phyloP scores from a whole-genome alignment of 1,140 invertebrate species.

The Heliconius nattereri region DNA sequence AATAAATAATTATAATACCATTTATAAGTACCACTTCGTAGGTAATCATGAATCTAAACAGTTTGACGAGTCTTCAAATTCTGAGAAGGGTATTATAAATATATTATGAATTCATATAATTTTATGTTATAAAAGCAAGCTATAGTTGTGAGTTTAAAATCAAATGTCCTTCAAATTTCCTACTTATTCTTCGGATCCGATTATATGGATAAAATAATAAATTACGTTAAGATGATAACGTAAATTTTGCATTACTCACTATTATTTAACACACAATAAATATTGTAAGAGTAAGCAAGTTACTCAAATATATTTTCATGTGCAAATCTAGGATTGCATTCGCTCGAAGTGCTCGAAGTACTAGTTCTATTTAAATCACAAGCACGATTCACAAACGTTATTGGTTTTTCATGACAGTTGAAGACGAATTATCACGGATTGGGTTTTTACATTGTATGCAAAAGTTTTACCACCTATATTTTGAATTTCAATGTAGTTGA shows the following conservation, averaged over 20 bases:
- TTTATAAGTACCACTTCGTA: background rate
- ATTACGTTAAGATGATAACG: too few relatives aligned
- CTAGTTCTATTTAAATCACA: background rate
- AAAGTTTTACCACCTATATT: background rate
- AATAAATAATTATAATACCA: background rate
- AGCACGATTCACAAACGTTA: background rate
- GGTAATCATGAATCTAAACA: background rate
- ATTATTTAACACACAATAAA: background rate
- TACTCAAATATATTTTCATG: background rate
- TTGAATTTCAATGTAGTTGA: background rate
- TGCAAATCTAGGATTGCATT: background rate
- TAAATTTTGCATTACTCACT: too few relatives aligned
- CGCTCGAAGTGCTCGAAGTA: background rate
- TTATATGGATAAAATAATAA: too few relatives aligned
- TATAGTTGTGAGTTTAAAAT: background rate
- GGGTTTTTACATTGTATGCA: constrained; percentile 11
- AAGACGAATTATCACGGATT: constrained; percentile 6
- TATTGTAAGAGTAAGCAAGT: background rate
- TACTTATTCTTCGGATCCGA: too few relatives aligned
- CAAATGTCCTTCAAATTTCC: too few relatives aligned
- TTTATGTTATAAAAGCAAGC: background rate
- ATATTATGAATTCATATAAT: background rate
- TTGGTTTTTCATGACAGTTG: constrained; percentile 6
- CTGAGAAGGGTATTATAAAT: background rate
- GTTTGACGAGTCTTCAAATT: background rate